phyloP scores from a whole-genome alignment of 2,113 vertebrate genomes.

The Peromyscus polionotus region DNA sequence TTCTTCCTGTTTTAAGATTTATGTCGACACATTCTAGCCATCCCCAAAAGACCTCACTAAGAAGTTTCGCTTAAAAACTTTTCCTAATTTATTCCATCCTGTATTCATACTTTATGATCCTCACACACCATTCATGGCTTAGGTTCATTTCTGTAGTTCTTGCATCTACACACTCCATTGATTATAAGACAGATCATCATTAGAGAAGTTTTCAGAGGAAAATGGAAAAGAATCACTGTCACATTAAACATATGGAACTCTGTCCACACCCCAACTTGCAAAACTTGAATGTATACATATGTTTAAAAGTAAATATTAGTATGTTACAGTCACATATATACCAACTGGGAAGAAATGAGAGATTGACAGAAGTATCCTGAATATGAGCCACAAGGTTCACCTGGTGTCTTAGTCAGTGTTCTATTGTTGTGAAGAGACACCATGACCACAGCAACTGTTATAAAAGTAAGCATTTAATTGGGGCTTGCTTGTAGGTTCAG shows the following conservation, averaged over 20 bases:
- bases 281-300: neutral
- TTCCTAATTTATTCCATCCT: constrained; percentile 21
- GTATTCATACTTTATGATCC: neutral
- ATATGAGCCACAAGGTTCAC: neutral
- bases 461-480: neutral
- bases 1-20: constrained; percentile 19
- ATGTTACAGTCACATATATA: neutral
- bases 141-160: neutral
- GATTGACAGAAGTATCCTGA: neutral
- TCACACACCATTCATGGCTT: neutral
- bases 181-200: constrained; percentile 36
- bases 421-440: neutral
- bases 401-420: neutral
- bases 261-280: constrained; percentile 13
- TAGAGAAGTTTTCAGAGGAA: neutral
- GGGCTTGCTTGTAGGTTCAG: too few species aligned
- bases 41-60: neutral
- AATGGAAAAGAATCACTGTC: neutral
- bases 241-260: neutral
- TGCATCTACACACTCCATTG: neutral
- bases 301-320: constrained; percentile 33
- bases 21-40: neutral
- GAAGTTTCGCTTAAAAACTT: neutral
- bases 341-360: neutral
- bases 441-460: neutral